phyloP scores from a whole-genome alignment of 1,140 invertebrate genomes.

The Panagrolaimus sp. region DNA sequence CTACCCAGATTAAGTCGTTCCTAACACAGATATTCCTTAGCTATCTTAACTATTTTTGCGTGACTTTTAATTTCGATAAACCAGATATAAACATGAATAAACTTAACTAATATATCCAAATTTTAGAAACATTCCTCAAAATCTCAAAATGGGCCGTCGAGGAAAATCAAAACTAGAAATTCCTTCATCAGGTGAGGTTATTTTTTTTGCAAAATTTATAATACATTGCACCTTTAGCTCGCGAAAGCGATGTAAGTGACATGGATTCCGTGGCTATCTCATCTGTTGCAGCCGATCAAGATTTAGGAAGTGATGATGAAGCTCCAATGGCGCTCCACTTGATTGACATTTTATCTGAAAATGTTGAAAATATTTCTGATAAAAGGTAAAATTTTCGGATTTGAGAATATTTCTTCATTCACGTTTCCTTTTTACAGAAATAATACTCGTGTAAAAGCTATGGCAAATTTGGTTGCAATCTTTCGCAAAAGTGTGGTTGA shows the following conservation, averaged over 20 bases:
- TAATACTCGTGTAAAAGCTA: background rate
- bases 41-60: too few relatives aligned
- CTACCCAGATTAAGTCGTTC: too few relatives aligned
- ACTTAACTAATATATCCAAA: too few relatives aligned
- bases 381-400: conserved; percentile 15
- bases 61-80: too few relatives aligned
- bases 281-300: background rate
- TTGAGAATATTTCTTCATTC: background rate
- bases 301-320: background rate
- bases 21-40: too few relatives aligned
- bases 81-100: too few relatives aligned
- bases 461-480: background rate
- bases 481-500: background rate
- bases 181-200: background rate
- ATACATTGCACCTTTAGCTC: background rate
- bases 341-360: conserved; percentile 2
- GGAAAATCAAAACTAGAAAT: background rate
- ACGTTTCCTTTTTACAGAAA: background rate
- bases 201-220: background rate
- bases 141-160: conserved; percentile 11
- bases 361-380: background rate
- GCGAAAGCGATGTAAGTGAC: background rate
- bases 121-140: background rate
- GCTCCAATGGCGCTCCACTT: background rate
- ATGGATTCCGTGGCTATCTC: background rate